These are phyloP conservation scores for Mesorhabditis sp. DNA, from an alignment of 2,888 invertebrate species.

Conservation along the genomic window DNA sequence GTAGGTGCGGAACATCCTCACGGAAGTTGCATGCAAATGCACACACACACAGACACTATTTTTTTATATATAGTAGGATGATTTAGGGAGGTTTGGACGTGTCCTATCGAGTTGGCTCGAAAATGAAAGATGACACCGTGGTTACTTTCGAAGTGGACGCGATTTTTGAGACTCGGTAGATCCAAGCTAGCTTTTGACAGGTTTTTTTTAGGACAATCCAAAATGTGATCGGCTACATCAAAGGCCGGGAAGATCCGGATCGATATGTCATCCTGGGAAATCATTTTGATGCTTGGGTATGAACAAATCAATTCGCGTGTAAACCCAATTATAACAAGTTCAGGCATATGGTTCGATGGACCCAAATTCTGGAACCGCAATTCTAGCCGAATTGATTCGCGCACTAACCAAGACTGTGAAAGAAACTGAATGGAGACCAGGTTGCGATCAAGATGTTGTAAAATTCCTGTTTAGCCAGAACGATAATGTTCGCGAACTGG, in stretches of 20 bases:
- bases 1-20: no score
- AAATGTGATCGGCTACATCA: conserved; percentile 59
- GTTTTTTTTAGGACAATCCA: conserved; percentile 41
- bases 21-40: no score
- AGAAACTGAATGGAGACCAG: conserved; percentile 61
- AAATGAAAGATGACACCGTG: conserved; percentile 42
- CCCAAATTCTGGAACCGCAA: conserved; percentile 61
- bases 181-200: conserved; percentile 31
- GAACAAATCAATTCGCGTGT: not conserved
- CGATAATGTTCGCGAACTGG: conserved; percentile 60
- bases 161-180: not conserved
- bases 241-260: conserved; percentile 59
- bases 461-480: conserved; percentile 44
- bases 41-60: no score
- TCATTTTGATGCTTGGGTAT: conserved; percentile 65
- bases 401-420: conserved; percentile 31
- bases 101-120: conserved; percentile 60
- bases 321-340: not conserved
- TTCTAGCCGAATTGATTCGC: conserved; percentile 61
- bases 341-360: conserved; percentile 58
- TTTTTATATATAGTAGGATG: no score
- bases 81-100: conserved; percentile 60
- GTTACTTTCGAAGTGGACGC: conserved; percentile 26
- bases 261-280: conserved; percentile 64
- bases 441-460: conserved; percentile 3